These are phyloP conservation scores for Drosophila aldrichi DNA, from an alignment of 2,888 invertebrate genomes.

Conservation along the genomic window DNA sequence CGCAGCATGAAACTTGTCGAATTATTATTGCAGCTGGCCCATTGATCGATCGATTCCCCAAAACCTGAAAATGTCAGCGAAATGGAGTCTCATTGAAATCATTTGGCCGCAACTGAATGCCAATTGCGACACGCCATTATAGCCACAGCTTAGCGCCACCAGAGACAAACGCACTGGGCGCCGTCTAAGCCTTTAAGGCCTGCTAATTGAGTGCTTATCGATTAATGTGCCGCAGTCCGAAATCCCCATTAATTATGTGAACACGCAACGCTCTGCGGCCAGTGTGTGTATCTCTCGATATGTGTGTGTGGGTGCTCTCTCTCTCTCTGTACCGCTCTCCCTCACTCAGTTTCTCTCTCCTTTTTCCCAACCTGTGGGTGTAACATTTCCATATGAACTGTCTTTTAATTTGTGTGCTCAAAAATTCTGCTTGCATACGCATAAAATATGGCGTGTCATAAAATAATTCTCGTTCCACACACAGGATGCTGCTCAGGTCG, in stretches of 20 bases:
- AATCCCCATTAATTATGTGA: conserved; percentile 54
- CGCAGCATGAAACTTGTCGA: conserved; percentile 12
- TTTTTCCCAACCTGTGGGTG: no score
- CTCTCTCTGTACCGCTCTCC: background rate
- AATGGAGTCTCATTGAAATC: conserved; percentile 76
- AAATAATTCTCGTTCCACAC: conserved; percentile 12
- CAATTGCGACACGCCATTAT: conserved; percentile 60
- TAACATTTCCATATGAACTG: conserved; percentile 27
- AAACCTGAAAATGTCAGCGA: conserved; percentile 74
- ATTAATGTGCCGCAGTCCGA: conserved; percentile 51
- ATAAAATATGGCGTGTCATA: conserved; percentile 58
- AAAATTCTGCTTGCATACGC: conserved; percentile 45
- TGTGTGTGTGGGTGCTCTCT: background rate
- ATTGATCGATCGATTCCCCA: conserved; percentile 58
- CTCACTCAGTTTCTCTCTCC: no score
- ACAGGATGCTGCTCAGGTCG: conserved; percentile 43
- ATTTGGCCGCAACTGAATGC: conserved; percentile 44
- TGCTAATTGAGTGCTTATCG: conserved; percentile 78
- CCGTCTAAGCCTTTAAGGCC: conserved; percentile 75
- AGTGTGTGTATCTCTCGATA: background rate
- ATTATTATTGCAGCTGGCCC: conserved; percentile 15
- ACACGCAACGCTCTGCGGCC: conserved; percentile 43
- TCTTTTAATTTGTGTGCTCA: conserved; percentile 54
- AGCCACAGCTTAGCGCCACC: conserved; percentile 18
- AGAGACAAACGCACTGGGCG: background rate